Base-by-base conservation (phyloP, 2,113 vertebrate genomes). In the Datnioides undecimradiatus region DNA sequence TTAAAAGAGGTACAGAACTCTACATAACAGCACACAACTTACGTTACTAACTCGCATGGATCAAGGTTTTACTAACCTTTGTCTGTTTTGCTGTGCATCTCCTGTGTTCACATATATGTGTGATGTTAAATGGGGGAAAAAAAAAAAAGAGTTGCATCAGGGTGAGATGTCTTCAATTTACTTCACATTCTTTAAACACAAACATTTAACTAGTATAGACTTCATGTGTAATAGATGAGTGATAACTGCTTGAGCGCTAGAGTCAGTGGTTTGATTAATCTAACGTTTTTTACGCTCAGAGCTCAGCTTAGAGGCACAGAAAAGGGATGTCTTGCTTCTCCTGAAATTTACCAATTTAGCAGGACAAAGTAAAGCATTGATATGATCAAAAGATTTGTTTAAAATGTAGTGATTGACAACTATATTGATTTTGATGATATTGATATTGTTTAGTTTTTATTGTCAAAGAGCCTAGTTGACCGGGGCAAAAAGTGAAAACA, bases 61-160 rank as follows among this genome's bases (percentile, higher is more conserved):
- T 68, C 1, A 27, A 27, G 14, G 5, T 68, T 46, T 66, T 66
- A 85, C 90, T 86, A 52, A 94, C 93, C 93, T 89, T 90, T 87
- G 4, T 11, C 62, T 40, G 40, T 36, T 65, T 89, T 91, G 4
- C 66, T 21, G 40, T 29, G 23, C 11, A 46, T 80, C n/a, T 73
- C 65, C 88, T 90, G 79, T 2, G 27, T 51, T 66, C 49, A 64
- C 36, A 29, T 8, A 34, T 52, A 10, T 11, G 34, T 72, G 45
- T n/a, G 19, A 54, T 17, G 29, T 38, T 17, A 17, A 72, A 57
- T n/a, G n/a, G 36, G 16, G 9, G 34, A 45, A 33, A 55, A 12
- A 19, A 19, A 23, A 46, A 54, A 6, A 46, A 34, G n/a, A 43
- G 23, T 21, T 51, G 45, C 13, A 57, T 79, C 13, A 58, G 25